Conservation (phyloP, 2,113 vertebrate species). For the Hemibagrus wyckioides region DNA sequence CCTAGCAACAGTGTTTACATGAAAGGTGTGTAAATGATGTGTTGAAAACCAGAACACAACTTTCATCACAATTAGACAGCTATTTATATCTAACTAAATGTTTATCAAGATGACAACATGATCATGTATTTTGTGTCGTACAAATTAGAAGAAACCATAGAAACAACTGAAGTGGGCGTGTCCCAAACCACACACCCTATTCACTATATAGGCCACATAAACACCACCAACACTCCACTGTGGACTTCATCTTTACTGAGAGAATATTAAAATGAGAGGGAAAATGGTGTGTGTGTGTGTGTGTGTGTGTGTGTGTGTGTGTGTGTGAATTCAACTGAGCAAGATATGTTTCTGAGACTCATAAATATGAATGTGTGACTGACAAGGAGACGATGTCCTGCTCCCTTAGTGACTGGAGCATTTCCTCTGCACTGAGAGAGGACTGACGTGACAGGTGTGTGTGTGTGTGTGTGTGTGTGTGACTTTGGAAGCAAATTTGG, state of each 20-base stretch:
- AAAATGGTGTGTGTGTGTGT: conserved; percentile 8
- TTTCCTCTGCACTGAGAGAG: neutral
- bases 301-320: conserved; percentile 4
- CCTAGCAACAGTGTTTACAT: neutral
- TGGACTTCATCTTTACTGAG: neutral
- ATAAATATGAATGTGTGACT: conserved; percentile 52
- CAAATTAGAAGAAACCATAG: neutral
- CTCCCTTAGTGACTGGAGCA: neutral
- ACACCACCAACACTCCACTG: neutral
- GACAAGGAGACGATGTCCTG: conserved; percentile 28
- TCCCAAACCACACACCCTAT: neutral
- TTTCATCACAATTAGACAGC: neutral
- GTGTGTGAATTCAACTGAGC: conserved; percentile 44
- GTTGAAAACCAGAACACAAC: neutral
- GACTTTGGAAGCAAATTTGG: no score
- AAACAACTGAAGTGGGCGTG: neutral
- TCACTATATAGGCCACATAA: neutral
- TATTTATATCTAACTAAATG: neutral
- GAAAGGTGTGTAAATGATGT: neutral
- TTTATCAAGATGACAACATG: neutral
- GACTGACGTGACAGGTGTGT: neutral
- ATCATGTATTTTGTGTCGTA: neutral
- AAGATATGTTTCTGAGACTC: conserved; percentile 28
- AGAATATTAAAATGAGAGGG: neutral
- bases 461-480: conserved; percentile 6